A percentile compares a stretch with the other conserved stretches of the same genome.
phyloP scores from a whole-genome alignment of 2,113 vertebrate genomes.

The Oenanthe oenanthe region DNA sequence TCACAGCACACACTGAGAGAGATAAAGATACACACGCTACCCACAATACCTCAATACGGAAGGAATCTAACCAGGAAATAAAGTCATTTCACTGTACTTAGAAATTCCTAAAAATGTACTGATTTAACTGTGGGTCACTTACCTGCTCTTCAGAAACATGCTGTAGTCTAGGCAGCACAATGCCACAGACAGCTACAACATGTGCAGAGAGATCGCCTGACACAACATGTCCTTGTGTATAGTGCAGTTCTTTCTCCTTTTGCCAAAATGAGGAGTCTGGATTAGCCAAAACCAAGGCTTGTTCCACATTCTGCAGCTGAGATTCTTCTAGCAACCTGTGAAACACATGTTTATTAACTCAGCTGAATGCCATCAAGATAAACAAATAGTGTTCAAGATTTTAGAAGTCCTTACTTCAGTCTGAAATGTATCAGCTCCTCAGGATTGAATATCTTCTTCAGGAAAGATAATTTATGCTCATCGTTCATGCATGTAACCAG shows the following conservation, averaged over 20 bases:
- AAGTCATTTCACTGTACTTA: not conserved
- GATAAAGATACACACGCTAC: not conserved
- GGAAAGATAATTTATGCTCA: slow-evolving; percentile 90
- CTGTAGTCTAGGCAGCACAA: slow-evolving; percentile 81
- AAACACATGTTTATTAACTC: not conserved
- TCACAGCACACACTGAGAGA: not conserved
- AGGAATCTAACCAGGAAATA: not conserved
- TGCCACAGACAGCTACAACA: slow-evolving; percentile 89
- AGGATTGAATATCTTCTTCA: slow-evolving; percentile 88
- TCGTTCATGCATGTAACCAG: slow-evolving; percentile 94
- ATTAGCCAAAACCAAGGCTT: slow-evolving; percentile 88
- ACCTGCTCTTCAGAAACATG: slow-evolving; percentile 76
- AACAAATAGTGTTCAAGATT: not conserved
- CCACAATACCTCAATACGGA: accelerated
- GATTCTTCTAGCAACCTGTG: slow-evolving; percentile 88
- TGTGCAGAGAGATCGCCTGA: slow-evolving; percentile 84
- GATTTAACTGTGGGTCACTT: not conserved
- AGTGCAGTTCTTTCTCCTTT: slow-evolving; percentile 78
- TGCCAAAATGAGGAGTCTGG: slow-evolving; percentile 81
- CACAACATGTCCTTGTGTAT: slow-evolving; percentile 82
- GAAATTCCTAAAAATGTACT: not conserved
- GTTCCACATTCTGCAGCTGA: slow-evolving; percentile 85
- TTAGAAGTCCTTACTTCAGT: slow-evolving; percentile 82
- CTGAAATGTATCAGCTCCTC: slow-evolving; percentile 93
- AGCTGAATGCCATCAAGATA: not conserved